phyloP scores from a whole-genome alignment of 2,888 invertebrate genomes.

The Cantharis rufa region DNA sequence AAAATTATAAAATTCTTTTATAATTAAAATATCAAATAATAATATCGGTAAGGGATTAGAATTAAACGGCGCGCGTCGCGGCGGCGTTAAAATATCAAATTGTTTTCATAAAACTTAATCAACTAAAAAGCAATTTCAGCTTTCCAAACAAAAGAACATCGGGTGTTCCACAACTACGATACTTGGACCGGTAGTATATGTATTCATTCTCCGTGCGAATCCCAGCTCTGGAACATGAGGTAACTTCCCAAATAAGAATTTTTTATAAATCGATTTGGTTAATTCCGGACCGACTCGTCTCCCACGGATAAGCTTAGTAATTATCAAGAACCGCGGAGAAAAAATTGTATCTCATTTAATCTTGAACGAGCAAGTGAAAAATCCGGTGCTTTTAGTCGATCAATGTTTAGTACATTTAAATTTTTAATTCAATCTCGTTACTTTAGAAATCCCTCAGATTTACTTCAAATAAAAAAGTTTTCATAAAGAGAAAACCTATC shows the following conservation, averaged over 20 bases:
- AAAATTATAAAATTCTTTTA: neutral
- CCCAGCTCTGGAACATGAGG: neutral
- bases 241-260: neutral
- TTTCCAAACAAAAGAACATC: neutral
- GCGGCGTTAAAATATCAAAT: neutral
- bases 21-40: neutral
- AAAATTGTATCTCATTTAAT: neutral
- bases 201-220: neutral
- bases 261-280: neutral
- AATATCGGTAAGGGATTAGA: neutral
- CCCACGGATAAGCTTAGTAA: neutral
- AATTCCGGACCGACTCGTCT: neutral
- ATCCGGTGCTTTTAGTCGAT: neutral
- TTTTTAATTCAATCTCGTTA: neutral
- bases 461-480: neutral
- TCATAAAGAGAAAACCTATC: neutral
- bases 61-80: neutral
- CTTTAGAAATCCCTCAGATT: neutral
- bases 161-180: neutral
- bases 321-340: neutral
- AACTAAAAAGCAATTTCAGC: neutral
- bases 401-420: neutral
- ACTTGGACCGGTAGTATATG: neutral
- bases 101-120: neutral
- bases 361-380: neutral